Conservation (phyloP, 2,113 vertebrate genomes). For the Crotalus horridus region DNA sequence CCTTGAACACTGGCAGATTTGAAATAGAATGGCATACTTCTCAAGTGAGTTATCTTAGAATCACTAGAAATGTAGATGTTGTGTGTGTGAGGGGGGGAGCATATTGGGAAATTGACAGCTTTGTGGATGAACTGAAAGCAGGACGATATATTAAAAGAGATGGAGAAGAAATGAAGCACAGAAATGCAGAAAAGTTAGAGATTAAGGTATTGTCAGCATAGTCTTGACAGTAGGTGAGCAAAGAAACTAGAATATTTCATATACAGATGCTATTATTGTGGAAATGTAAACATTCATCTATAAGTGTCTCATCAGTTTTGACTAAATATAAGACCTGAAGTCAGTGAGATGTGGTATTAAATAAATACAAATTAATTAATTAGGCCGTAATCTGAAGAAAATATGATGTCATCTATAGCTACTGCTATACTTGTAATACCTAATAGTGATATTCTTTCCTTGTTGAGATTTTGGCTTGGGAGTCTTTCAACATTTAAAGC, state of each 20-base stretch:
- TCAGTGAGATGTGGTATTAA: constrained; percentile 30
- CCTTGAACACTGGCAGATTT: constrained; percentile 40
- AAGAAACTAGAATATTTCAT: constrained; percentile 55
- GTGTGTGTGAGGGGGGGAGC: constrained; percentile 7
- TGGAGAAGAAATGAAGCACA: constrained; percentile 29
- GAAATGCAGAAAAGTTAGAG: constrained; percentile 60
- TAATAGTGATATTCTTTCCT: background rate
- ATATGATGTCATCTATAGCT: background rate
- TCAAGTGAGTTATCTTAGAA: constrained; percentile 50
- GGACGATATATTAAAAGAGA: constrained; percentile 60
- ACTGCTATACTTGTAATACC: background rate
- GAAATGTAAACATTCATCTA: constrained; percentile 55
- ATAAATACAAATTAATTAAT: constrained; percentile 9
- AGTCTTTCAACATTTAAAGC: rapidly evolving
- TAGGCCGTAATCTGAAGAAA: background rate
- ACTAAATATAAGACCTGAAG: constrained; percentile 38
- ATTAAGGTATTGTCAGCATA: constrained; percentile 68
- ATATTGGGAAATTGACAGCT: constrained; percentile 65
- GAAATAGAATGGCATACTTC: constrained; percentile 40
- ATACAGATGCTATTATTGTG: constrained; percentile 51
- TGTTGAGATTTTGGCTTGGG: background rate
- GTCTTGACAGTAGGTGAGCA: constrained; percentile 63
- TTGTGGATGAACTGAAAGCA: constrained; percentile 59
- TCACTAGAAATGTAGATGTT: constrained; percentile 51
- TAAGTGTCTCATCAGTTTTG: constrained; percentile 62